Evolutionary conservation across 2,797 vertebrate species (phyloP), one percentile per base, ranked within the genome.

Genomic region (Lerista edwardsae): DNA sequence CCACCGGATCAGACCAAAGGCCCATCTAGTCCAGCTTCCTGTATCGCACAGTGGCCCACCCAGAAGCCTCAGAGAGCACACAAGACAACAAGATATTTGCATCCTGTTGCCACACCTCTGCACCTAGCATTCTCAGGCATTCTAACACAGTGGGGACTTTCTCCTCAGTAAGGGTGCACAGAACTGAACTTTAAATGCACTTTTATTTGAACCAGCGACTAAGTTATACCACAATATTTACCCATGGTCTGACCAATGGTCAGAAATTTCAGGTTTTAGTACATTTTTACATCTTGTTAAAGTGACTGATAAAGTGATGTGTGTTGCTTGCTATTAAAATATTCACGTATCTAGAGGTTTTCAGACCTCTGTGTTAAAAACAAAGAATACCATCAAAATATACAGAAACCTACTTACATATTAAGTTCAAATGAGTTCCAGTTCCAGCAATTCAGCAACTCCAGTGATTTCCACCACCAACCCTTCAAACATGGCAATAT

Each of bases 381-480:
- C 41, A 10, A 39, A 29, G 81, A 21, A 65, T 39, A 79, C 19
- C 34, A 55, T n/a, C 36, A 51, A 14, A 73, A 79, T 89, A 61
- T 57, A 75, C 74, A 64, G 86, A 88, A 90, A 88, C 44, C 51
- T n/a, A 71, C 86, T 82, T 75, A n/a, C 75, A 14, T 68, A 69
- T 77, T 83, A 90, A 82, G 65, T 80, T 74, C 86, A 7, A 87
- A 74, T 55, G 87, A 92, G 74, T 74, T 78, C 59, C 84, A 86
- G 27, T 81, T 19, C 44, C 90, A 62, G 27, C 80, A 89, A 89
- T 84, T 75, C 84, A 90, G 64, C 47, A 89, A 75, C 77, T 93
- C 91, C 91, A 93, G 91, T 93, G 92, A 91, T 61, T 84, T 80
- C 77, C 19, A 80, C 85, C 72, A 41, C 51, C 51, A 55, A 29